Conservation (phyloP, 2,888 invertebrate species). For the Scaptomyza caliginosa region DNA sequence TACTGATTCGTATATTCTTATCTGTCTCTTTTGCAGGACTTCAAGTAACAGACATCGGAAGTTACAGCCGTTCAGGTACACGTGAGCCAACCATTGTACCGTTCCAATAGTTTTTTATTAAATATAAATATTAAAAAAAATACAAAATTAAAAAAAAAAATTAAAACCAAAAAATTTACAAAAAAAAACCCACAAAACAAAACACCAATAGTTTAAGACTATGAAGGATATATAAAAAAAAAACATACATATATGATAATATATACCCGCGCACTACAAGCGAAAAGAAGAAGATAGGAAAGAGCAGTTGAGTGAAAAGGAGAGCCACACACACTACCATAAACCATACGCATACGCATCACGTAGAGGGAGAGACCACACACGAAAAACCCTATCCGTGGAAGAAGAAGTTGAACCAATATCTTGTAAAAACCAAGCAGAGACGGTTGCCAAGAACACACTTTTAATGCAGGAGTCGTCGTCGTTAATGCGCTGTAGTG, state of each 20-base stretch:
- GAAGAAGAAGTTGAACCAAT: background rate
- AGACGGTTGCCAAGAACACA: background rate
- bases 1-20: constrained; percentile 42
- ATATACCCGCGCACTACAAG: constrained; percentile 41
- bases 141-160: constrained; percentile 46
- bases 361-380: background rate
- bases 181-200: constrained; percentile 23
- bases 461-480: constrained; percentile 32
- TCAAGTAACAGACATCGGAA: constrained; percentile 99
- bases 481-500: constrained; percentile 31
- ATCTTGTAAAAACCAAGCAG: background rate
- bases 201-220: constrained; percentile 51
- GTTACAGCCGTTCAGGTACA: constrained; percentile 97
- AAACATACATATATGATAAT: constrained; percentile 38
- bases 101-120: constrained; percentile 66
- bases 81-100: constrained; percentile 87
- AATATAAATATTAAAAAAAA: constrained; percentile 50
- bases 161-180: constrained; percentile 32
- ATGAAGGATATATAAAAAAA: constrained; percentile 52
- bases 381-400: background rate
- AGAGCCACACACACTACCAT: constrained; percentile 7
- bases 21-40: constrained; percentile 87
- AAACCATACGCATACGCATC: no score
- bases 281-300: constrained; percentile 19
- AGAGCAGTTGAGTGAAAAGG: background rate